Base-by-base conservation (phyloP, 2,888 invertebrate genomes). In the Lycophotia porphyrea region DNA sequence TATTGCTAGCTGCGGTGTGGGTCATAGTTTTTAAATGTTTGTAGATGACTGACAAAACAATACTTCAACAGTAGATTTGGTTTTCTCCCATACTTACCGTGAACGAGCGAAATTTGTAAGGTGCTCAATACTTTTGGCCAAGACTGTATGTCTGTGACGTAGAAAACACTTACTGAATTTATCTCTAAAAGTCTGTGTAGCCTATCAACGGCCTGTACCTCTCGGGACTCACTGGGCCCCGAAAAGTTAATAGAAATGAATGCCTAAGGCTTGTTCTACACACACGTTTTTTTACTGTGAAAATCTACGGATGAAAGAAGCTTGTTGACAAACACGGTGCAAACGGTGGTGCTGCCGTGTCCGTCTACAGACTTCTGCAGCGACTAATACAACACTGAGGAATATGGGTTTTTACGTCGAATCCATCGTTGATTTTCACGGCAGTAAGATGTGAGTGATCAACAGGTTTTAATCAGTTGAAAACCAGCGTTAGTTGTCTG, bases 201-300 rank as follows among this genome's bases (percentile, higher is more conserved):
- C 47, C 47, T 47, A 24, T 49, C 27, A 55, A 27, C 27, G 27
- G 15, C 7, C 5, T 52, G n/a, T 5, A 15, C 7, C 55, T 55
- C 27, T 55, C 7, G 55, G n/a, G 34, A 47, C 9, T 27, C 21
- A 1, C 15, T 13, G 34, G n/a, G 34, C 21, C 15, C 71, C 21
- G n/a, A 27, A 47, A 71, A 36, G 21, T 24, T 47, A 47, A 71
- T 47, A 47, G 21, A 71, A 36, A 71, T 7, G 0, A 47, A 71
- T 71, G 34, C 21, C 15, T 52, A 27, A 15, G 27, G 55, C 27
- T 55, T 27, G 27, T 18, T 27, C 27, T 27, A n/a, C n/a, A 13
- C 52, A 52, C 52, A 13, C n/a, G 13, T n/a, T 24, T 24, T 49
- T 52, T 52, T 13, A 27, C 27, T 55, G 7, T 55, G 8, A 55